Base-by-base conservation (phyloP, 2,113 vertebrate genomes). In the Dicrurus megarhynchus region DNA sequence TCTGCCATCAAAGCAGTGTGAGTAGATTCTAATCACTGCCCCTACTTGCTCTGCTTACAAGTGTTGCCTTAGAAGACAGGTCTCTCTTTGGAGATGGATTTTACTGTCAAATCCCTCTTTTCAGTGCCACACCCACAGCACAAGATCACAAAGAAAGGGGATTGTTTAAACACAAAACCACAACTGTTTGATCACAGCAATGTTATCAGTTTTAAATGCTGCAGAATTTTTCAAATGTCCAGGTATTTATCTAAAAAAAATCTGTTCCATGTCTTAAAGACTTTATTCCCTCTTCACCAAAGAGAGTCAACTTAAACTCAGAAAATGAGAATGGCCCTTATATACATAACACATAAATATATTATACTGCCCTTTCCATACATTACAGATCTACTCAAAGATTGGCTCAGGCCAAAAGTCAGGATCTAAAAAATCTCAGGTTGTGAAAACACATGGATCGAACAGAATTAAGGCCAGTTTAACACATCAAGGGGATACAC, bases 51-150 rank as follows among this genome's bases (percentile, higher is more conserved):
- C 47, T 77, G 90, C 91, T 97, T 84, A 76, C 49, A 65, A 91
- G 80, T 73, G 67, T 68, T 75, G 89, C 78, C 76, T 95, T 84
- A 93, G 84, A 94, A 96, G 75, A 94, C 84, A 90, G 37, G 65
- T 84, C 69, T 88, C 30, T 46, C 84, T 82, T 95, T 26, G 2
- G 80, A 95, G 68, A 91, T 73, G 84, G 84, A 93, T 96, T 97
- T 96, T 87, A 78, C 80, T 56, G 11, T 68, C 93, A 97, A 97
- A 97, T 96, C 96, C 78, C 30, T 92, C 95, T 95, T 96, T 97
- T 95, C 93, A 96, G 19, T 89, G 67, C 84, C 92, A 92, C 97
- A 93, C 91, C 94, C 82, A 93, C 67, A 11, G 18, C 71, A 95
- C 86, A 95, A 82, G 87, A 95, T 87, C 91, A 95, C 96, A 97